Base-by-base conservation (phyloP, 2,888 invertebrate species). In the Furcula furcula region DNA sequence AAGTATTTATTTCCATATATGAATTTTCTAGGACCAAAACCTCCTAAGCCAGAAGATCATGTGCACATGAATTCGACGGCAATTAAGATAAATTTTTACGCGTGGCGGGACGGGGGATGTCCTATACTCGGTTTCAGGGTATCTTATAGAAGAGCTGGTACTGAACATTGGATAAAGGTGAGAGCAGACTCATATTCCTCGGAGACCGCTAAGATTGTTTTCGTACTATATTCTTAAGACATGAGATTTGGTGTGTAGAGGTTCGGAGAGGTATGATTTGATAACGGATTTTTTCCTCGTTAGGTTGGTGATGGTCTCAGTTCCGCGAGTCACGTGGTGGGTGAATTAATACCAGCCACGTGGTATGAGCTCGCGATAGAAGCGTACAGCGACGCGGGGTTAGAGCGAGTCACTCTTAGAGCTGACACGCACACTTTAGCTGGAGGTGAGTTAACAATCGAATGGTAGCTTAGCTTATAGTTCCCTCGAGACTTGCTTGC, bases 61-160 rank as follows among this genome's bases (percentile, higher is more conserved):
- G 87, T 96, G 2, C 89, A 92, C 27, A 90, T 93, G 42, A 96
- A 96, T 68, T 92, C 94, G 0, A 95, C 95, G 0, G 94, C 94
- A 0, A 93, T 94, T 10, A 90, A 93, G 31, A 88, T 96, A 10
- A 94, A 94, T 64, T 89, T 96, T 44, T 91, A 93, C 31, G 92
- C 94, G 4, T 96, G 96, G 96, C 92, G 93, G 11, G 94, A 93
- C 56, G 93, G 94, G 0, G 95, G 95, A 22, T 97, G 96, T 68
- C 93, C 94, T 0, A 93, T 96, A 54, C 89, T 91, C 1, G 93
- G 93, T 40, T 94, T 94, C 65, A 90, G 91, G 5, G 91, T 94
- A 13, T 94, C 95, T 40, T 93, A 93, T 60, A 88, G 92, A 26
- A 86, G 90, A 44, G 82, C 91, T 30, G 91, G 61, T 70, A 92